Conservation (phyloP, 2,888 invertebrate species). For the Podotricha telesiphe region DNA sequence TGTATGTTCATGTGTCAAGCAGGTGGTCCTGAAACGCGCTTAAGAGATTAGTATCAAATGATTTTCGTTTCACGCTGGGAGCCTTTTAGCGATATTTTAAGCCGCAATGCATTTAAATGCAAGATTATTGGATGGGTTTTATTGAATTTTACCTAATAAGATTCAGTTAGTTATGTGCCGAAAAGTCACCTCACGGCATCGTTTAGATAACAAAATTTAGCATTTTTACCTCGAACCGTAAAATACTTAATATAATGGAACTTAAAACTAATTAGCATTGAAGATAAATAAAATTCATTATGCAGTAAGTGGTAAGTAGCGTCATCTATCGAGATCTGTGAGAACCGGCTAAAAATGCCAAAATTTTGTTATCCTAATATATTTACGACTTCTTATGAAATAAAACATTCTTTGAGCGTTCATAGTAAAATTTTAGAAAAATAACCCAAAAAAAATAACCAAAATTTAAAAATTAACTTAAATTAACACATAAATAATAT, state of each 20-base stretch:
- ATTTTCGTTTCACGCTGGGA: constrained; percentile 71
- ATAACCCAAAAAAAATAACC: constrained; percentile 3
- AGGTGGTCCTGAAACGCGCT: constrained; percentile 68
- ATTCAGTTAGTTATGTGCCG: constrained; percentile 31
- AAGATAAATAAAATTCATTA: constrained; percentile 1
- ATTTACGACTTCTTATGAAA: background rate
- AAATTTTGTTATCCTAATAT: background rate
- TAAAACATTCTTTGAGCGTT: background rate
- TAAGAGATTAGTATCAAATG: constrained; percentile 58
- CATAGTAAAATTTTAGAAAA: background rate
- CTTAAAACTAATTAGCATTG: constrained; percentile 5
- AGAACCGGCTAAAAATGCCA: background rate
- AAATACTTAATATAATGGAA: constrained; percentile 3
- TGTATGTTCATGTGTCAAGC: constrained; percentile 69
- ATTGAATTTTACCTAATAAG: constrained; percentile 35
- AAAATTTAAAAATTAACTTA: too few relatives aligned
- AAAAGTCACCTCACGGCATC: constrained; percentile 28
- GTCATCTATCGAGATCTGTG: constrained; percentile 16
- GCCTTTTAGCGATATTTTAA: constrained; percentile 59
- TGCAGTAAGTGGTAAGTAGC: constrained; percentile 15
- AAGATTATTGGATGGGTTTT: constrained; percentile 53
- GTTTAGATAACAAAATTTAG: constrained; percentile 29
- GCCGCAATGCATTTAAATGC: constrained; percentile 70
- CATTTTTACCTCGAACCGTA: constrained; percentile 15
- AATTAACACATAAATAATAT: constrained; percentile 21